Evolutionary conservation across 2,113 vertebrate genomes (phyloP), one percentile per base, ranked within the genome.

Genomic region (Eonycteris spelaea): DNA sequence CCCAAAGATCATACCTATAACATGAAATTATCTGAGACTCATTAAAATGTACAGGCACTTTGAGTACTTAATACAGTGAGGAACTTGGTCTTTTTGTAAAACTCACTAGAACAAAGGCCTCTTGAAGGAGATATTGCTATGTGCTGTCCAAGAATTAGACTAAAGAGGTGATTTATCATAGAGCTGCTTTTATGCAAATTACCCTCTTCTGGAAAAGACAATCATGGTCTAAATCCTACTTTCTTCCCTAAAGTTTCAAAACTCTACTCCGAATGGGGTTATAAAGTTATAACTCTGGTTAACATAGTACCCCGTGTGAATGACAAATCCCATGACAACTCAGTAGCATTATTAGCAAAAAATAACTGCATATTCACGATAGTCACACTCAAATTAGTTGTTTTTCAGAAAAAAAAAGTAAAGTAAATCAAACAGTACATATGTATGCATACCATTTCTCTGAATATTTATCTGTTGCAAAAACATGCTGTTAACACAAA

Each of bases 21-120:
- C 86, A 61, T 86, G 48, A 93, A 96, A 93, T 89, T 80, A 91
- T 21, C 73, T 80, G 80, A 96, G 59, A 87, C 26, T 95, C 68
- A 68, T 55, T 77, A 57, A 92, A 92, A 80, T 4, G 18, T 97
- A 0, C 13, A 86, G 61, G 28, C n/a, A 35, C 90, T 61, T 73
- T 38, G 0, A 94, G 35, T 3, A 11, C 78, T 86, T 94, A 51
- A 84, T 67, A 71, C 35, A 86, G 83, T 40, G 35, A 95, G 15
- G 67, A 78, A 80, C 33, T 71, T 87, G 33, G n/a, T 79, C 48
- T 38, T 85, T 89, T 75, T 79, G 7, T 53, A 93, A 95, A 94
- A 80, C 19, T 63, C 40, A 21, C 63, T 63, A 78, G 22, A 83
- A 73, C 10, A 3, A 95, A 90, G 35, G 3, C 22, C 26, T 77